These are phyloP conservation scores for Busseola fusca DNA, from an alignment of 2,888 invertebrate genomes.

Conservation along the genomic window DNA sequence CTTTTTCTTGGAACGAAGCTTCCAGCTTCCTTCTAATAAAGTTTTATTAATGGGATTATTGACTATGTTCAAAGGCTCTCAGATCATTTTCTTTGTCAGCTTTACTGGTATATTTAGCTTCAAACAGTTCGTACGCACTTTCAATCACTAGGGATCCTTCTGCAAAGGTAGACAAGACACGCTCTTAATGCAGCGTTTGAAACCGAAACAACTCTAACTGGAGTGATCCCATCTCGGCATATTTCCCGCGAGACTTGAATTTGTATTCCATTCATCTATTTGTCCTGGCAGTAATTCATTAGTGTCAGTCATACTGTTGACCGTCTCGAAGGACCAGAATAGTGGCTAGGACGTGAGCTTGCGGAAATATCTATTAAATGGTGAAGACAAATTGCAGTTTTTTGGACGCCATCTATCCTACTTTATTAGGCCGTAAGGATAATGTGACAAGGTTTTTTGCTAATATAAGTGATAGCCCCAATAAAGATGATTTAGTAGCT, in stretches of 20 bases:
- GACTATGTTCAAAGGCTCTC: conserved; percentile 2
- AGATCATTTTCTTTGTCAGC: conserved; percentile 8
- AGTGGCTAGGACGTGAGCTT: conserved; percentile 37
- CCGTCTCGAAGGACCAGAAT: conserved; percentile 54
- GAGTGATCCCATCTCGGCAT: conserved; percentile 59
- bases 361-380: conserved; percentile 45
- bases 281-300: conserved; percentile 64
- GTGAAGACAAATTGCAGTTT: conserved; percentile 51
- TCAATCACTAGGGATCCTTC: conserved; percentile 38
- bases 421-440: conserved; percentile 43
- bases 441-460: conserved; percentile 52
- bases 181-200: conserved; percentile 32
- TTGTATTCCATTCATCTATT: conserved; percentile 66
- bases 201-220: conserved; percentile 47
- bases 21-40: neutral
- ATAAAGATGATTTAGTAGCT: conserved; percentile 44
- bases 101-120: conserved; percentile 7
- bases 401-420: conserved; percentile 42
- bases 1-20: neutral
- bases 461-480: conserved; percentile 26
- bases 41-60: neutral
- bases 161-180: conserved; percentile 36
- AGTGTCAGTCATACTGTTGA: conserved; percentile 59
- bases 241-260: conserved; percentile 63
- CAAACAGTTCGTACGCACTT: conserved; percentile 43